These are phyloP conservation scores for Brachionus sp. DNA, from an alignment of 1,140 invertebrate genomes.

Conservation along the genomic window DNA sequence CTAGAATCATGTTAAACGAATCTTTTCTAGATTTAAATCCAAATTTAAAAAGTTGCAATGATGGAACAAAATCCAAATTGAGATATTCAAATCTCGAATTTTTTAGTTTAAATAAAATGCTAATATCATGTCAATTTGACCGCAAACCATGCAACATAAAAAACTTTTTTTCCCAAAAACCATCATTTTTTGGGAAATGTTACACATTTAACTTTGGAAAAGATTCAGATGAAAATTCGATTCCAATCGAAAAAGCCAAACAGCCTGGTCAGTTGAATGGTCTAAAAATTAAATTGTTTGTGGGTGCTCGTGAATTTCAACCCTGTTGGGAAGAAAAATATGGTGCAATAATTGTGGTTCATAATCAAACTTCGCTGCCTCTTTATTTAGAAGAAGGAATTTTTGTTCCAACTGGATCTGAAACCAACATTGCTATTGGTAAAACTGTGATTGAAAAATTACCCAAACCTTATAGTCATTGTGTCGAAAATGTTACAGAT, in stretches of 20 bases:
- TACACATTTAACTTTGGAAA: conserved; percentile 31
- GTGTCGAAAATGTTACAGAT: background rate
- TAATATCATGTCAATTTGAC: conserved; percentile 10
- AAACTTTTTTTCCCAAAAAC: background rate
- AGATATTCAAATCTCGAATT: background rate
- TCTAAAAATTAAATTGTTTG: background rate
- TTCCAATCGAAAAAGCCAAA: background rate
- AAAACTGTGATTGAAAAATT: background rate
- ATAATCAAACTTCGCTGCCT: background rate
- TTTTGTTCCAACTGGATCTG: background rate
- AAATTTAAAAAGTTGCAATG: background rate
- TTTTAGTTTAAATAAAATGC: background rate
- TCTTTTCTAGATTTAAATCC: background rate
- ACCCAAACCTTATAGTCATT: background rate
- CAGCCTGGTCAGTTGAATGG: background rate
- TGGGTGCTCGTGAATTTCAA: conserved; percentile 19
- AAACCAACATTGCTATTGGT: background rate
- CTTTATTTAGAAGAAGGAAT: conserved; percentile 6
- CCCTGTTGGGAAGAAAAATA: conserved; percentile 13
- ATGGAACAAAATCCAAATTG: background rate
- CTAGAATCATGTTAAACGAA: background rate
- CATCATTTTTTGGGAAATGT: background rate
- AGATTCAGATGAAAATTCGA: background rate
- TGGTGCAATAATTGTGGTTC: background rate
- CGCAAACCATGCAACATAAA: background rate